A percentile compares a stretch with the other conserved stretches of the same genome.
Conservation (phyloP, 1,140 invertebrate species). For the Cyphomyrmex costatus region DNA sequence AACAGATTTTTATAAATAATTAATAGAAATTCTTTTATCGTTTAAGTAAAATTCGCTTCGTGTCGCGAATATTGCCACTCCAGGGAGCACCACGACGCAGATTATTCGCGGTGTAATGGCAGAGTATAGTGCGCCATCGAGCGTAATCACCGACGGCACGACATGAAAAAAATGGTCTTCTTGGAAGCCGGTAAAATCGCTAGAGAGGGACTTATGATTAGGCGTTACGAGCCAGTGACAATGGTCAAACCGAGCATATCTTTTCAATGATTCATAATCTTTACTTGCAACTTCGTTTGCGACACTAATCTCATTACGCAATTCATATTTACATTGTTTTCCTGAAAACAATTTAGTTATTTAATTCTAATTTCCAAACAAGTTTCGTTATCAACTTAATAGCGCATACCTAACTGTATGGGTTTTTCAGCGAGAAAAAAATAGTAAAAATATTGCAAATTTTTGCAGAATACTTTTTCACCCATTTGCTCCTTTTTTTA, state of each 20-base stretch:
- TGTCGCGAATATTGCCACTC: conserved; percentile 35
- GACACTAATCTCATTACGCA: conserved; percentile 20
- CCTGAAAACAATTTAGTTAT: background rate
- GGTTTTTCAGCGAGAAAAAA: background rate
- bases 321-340: conserved; percentile 6
- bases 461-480: background rate
- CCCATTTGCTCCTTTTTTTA: background rate
- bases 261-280: background rate
- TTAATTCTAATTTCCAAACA: conserved; percentile 13
- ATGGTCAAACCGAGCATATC: conserved; percentile 25
- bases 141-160: conserved; percentile 45
- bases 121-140: conserved; percentile 26
- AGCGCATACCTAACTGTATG: background rate
- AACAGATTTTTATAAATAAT: conserved; percentile 1
- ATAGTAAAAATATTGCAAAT: background rate
- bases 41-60: conserved; percentile 20
- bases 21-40: conserved; percentile 3
- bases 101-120: conserved; percentile 62
- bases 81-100: conserved; percentile 11
- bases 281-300: conserved; percentile 2
- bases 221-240: conserved; percentile 28
- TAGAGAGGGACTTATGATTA: conserved; percentile 47
- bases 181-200: conserved; percentile 53
- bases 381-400: conserved; percentile 14
- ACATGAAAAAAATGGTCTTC: conserved; percentile 51